Conservation (phyloP, 2,113 vertebrate species). For the Anthoscopus minutus region DNA sequence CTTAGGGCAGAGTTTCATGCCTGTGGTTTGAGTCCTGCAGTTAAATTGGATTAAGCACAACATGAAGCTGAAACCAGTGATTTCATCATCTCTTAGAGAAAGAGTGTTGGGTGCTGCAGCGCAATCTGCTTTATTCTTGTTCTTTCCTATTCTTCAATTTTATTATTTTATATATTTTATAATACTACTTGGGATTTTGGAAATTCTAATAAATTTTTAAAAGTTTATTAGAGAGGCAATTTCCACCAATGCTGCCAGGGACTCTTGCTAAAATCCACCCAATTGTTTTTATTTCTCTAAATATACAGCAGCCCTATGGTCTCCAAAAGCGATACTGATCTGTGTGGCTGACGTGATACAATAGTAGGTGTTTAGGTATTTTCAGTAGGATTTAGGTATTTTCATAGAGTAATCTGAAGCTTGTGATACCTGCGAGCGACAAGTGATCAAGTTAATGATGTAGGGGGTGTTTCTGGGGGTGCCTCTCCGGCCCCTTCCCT, state of each 20-base stretch:
- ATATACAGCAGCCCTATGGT: rapidly evolving
- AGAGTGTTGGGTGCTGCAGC: neutral
- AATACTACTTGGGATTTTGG: neutral
- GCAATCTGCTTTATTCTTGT: neutral
- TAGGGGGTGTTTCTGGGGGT: rapidly evolving
- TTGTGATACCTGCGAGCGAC: neutral
- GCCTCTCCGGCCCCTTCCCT: rapidly evolving
- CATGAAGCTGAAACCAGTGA: neutral
- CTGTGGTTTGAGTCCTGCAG: neutral
- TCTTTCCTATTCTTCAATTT: neutral
- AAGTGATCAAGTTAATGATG: neutral
- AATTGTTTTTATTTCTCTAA: neutral
- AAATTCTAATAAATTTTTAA: neutral
- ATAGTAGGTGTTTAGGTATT: neutral
- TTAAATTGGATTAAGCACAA: neutral
- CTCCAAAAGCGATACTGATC: neutral
- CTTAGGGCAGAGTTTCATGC: neutral
- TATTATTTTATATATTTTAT: too few relatives aligned
- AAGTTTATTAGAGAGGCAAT: neutral
- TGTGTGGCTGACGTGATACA: neutral
- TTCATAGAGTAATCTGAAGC: neutral
- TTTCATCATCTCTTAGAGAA: neutral
- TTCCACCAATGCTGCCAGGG: neutral
- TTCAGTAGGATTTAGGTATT: neutral
- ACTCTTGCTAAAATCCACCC: neutral